Evolutionary conservation across 2,797 vertebrate genomes (phyloP).

Genomic region (Taeniopygia guttata): DNA sequence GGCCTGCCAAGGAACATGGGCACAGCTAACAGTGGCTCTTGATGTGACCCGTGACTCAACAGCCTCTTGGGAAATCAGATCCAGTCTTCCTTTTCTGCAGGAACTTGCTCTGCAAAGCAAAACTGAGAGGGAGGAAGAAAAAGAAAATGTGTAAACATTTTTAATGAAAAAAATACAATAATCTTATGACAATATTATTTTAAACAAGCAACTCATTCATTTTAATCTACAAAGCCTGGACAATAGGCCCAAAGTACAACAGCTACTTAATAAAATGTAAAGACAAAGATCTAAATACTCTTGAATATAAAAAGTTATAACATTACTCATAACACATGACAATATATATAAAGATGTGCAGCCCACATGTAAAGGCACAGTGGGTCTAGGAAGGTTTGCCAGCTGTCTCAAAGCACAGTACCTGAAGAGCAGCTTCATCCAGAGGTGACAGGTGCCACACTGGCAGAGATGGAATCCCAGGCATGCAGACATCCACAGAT

Average conservation of each 20-base stretch:
- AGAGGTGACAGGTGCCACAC: background rate
- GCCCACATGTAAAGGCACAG: background rate
- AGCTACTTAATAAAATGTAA: background rate
- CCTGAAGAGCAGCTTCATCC: background rate
- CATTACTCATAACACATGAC: background rate
- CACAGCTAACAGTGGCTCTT: background rate
- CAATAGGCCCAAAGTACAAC: background rate
- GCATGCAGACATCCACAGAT: background rate
- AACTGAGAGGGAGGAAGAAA: background rate
- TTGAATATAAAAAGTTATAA: background rate
- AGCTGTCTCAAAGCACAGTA: background rate
- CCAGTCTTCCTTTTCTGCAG: background rate
- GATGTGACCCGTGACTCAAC: background rate
- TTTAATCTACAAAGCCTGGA: background rate
- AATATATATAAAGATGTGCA: background rate
- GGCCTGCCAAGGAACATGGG: background rate
- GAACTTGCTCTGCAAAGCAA: background rate
- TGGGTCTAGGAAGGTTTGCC: background rate
- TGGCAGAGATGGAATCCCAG: background rate
- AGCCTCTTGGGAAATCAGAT: background rate
- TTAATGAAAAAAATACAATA: background rate
- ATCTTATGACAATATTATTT: background rate
- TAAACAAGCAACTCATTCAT: background rate
- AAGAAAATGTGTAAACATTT: background rate
- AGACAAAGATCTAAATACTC: background rate